Evolutionary conservation across 2,113 vertebrate species (phyloP).

Genomic region (Epinephelus cyanopodus): DNA sequence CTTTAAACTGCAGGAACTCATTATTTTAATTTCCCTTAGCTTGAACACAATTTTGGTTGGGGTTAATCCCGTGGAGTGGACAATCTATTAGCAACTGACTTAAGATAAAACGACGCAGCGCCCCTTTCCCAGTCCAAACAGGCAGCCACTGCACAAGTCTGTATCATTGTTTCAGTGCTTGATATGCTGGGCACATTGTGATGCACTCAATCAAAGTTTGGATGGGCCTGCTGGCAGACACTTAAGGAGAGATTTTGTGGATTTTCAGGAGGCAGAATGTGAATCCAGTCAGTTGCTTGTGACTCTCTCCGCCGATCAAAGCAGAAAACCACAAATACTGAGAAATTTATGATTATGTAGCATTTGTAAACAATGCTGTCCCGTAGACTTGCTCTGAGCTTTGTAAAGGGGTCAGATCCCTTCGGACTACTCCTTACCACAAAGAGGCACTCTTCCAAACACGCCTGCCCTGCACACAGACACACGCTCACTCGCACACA

Average conservation of each 20-base stretch:
- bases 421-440: constrained; percentile 42
- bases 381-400: constrained; percentile 42
- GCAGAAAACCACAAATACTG: constrained; percentile 50
- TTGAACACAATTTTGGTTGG: constrained; percentile 51
- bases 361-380: constrained; percentile 48
- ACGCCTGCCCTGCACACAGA: constrained; percentile 12
- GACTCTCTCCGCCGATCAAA: constrained; percentile 52
- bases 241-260: constrained; percentile 75
- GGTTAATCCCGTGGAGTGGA: constrained; percentile 56
- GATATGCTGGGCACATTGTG: constrained; percentile 70
- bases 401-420: constrained; percentile 71
- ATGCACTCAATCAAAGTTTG: constrained; percentile 74
- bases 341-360: constrained; percentile 67
- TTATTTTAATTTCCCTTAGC: constrained; percentile 65
- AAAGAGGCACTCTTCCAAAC: constrained; percentile 43
- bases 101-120: constrained; percentile 52
- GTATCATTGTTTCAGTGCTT: constrained; percentile 51
- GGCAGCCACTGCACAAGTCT: constrained; percentile 34
- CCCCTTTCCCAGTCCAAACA: constrained; percentile 37
- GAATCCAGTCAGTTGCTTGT: constrained; percentile 54
- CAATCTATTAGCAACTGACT: constrained; percentile 58
- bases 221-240: constrained; percentile 69
- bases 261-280: constrained; percentile 67
- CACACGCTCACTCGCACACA: constrained; percentile 6
- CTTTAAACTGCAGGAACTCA: constrained; percentile 56